Evolutionary conservation across 2,888 invertebrate species (phyloP), one percentile per base, ranked within the genome.

Genomic region (Drosophila mulleri): DNA sequence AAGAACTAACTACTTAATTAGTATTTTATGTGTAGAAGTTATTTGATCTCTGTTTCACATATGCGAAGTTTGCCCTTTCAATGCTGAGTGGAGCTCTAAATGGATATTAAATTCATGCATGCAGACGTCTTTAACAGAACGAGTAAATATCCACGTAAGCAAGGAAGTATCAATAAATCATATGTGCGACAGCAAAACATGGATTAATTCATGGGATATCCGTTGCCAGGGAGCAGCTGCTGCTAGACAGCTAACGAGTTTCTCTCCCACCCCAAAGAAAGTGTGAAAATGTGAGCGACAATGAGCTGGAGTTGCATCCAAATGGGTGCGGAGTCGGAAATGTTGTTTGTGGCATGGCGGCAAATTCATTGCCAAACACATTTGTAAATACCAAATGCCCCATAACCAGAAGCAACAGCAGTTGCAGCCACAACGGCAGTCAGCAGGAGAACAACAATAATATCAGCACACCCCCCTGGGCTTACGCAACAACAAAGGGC

Each of bases 351-450:
- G 75, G 82, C 82, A 85, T 63, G 69, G 42, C 69, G 72, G 72
- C 44, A 76, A 87, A 90, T 87, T 87, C 89, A 87, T 90, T 78
- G 90, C 89, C 86, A 88, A 88, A 85, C 75, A 78, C 82, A 84
- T 82, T 87, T 71, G 68, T 72, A 83, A 77, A 80, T 78, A 69
- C 65, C 68, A 70, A 75, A 75, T 64, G 65, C 57, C 39, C 59
- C 67, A 67, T 45, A 62, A 66, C 60, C 45, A 50, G 66, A 32
- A 66, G 62, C 50, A 54, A 57, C 32, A 48, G 52, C 41, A 67
- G 58, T 54, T 48, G 65, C 63, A 65, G 52, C 35, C 52, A 37
- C 14, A 37, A 53, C 63, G 60, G 18, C 18, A 64, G 60, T 5
- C 39, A 70, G 18, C 67, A 75, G 61, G 62, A 76, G 58, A 54